phyloP scores from a whole-genome alignment of 2,113 vertebrate genomes.

The Cebidichthys violaceus region DNA sequence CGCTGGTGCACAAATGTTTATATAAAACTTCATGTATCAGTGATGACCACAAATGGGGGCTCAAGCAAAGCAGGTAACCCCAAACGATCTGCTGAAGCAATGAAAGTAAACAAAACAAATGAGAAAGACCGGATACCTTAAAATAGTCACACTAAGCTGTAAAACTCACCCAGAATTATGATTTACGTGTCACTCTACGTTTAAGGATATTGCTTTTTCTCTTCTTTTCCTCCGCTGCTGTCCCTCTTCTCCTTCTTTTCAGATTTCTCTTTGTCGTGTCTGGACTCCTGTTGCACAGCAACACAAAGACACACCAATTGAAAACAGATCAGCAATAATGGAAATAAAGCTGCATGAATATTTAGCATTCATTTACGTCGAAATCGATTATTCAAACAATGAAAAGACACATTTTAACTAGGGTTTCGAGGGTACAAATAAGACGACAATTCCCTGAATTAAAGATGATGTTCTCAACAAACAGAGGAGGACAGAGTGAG shows the following conservation, averaged over 20 bases:
- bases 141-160: not conserved
- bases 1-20: not conserved
- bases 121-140: not conserved
- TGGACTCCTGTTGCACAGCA: constrained; percentile 88
- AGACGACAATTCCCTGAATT: not conserved
- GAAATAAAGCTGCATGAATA: not conserved
- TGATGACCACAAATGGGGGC: not conserved
- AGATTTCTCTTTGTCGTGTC: constrained; percentile 97
- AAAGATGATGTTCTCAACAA: not conserved
- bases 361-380: not conserved
- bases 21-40: not conserved
- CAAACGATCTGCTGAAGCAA: not conserved
- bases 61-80: not conserved
- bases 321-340: not conserved
- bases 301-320: not conserved
- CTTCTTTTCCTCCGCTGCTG: constrained; percentile 94
- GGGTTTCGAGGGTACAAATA: not conserved
- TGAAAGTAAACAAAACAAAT: not conserved
- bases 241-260: constrained; percentile 97
- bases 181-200: not conserved
- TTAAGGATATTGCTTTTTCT: constrained; percentile 99
- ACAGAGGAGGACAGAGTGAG: not conserved
- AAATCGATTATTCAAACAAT: not conserved
- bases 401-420: not conserved
- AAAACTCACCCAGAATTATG: not conserved